Conservation (phyloP, 2,113 vertebrate genomes). For the Myotis lucifugus region DNA sequence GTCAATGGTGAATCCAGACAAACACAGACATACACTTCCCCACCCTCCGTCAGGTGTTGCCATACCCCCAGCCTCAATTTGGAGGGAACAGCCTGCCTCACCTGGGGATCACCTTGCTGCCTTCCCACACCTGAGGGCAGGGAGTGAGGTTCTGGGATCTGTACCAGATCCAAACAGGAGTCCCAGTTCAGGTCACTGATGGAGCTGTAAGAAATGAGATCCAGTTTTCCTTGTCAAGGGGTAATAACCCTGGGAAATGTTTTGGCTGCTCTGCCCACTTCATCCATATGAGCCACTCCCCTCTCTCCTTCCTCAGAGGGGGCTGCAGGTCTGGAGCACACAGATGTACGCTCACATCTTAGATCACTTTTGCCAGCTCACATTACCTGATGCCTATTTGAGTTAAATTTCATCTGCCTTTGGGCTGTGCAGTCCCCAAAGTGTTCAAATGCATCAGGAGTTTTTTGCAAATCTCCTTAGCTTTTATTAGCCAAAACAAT, state of each 20-base stretch:
- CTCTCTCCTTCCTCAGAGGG: constrained; percentile 6
- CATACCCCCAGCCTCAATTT: not conserved
- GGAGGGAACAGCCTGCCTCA: not conserved
- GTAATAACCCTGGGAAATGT: not conserved
- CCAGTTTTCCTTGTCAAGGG: constrained; percentile 9
- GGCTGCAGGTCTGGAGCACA: constrained; percentile 37
- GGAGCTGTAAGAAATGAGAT: not conserved
- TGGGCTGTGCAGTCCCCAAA: constrained; percentile 60
- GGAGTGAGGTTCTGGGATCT: not conserved
- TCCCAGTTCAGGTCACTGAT: not conserved
- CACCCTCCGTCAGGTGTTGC: not conserved
- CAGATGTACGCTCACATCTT: not conserved
- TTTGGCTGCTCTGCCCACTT: constrained; percentile 33
- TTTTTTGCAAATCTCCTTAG: constrained; percentile 67
- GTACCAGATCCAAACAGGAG: not conserved
- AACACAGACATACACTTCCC: not conserved
- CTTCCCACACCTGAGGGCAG: not conserved
- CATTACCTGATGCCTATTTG: constrained; percentile 73
- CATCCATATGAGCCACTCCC: not conserved
- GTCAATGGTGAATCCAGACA: not conserved
- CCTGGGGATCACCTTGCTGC: not conserved
- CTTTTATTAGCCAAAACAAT: constrained; percentile 70
- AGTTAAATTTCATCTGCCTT: constrained; percentile 71
- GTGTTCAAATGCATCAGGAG: constrained; percentile 69
- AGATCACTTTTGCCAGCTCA: constrained; percentile 58